Evolutionary conservation across 2,113 vertebrate genomes (phyloP).

Genomic region (Python bivittatus): DNA sequence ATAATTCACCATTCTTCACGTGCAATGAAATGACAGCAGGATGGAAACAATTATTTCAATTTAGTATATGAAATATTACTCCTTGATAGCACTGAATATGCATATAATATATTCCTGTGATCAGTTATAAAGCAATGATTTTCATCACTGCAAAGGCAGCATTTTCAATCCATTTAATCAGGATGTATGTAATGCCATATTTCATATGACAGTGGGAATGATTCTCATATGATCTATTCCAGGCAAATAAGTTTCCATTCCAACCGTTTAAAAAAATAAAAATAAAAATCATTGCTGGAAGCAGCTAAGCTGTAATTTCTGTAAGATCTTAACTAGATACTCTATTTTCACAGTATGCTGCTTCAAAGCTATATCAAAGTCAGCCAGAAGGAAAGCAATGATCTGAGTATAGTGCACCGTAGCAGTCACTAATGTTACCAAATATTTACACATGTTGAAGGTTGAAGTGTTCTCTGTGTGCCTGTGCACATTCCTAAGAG

Average conservation of each 20-base stretch:
- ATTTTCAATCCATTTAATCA: conserved; percentile 19
- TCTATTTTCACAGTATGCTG: background rate
- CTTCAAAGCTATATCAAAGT: background rate
- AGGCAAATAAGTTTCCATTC: conserved; percentile 28
- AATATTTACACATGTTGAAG: background rate
- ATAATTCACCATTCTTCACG: background rate
- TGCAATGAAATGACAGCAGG: conserved; percentile 8
- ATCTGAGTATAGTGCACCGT: background rate
- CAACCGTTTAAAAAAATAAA: conserved; percentile 1
- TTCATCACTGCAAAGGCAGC: conserved; percentile 13
- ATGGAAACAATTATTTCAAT: background rate
- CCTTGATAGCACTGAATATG: background rate
- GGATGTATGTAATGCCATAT: background rate
- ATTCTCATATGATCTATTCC: conserved; percentile 2
- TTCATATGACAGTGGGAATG: background rate
- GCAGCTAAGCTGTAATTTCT: background rate
- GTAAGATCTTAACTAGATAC: background rate
- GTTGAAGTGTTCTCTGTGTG: background rate
- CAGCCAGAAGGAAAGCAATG: background rate
- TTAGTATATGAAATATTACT: conserved; percentile 29
- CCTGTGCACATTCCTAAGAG: background rate
- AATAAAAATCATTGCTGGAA: background rate
- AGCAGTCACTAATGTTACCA: background rate
- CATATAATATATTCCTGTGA: background rate
- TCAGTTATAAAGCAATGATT: background rate